Evolutionary conservation across 2,797 vertebrate species (phyloP).

Genomic region (Galagoides demidoff): DNA sequence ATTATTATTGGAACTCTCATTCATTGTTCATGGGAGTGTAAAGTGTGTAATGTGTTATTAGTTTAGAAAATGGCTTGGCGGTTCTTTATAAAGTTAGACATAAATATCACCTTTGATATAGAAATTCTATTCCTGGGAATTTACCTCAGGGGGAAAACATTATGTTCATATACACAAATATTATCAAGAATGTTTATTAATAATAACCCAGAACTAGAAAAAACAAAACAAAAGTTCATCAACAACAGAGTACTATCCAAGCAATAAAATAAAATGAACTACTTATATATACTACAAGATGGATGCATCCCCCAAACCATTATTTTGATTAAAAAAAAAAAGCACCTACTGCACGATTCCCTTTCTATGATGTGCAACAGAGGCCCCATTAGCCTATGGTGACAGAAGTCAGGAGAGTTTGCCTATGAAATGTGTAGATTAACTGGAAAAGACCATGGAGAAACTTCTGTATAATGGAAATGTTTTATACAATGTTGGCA

Average conservation of each 20-base stretch:
- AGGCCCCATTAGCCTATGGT: background rate
- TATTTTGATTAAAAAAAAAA: background rate
- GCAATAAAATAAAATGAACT: background rate
- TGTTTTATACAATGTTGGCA: background rate
- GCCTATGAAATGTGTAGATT: background rate
- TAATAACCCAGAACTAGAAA: background rate
- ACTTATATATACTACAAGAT: background rate
- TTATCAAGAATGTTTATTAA: background rate
- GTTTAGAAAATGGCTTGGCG: background rate
- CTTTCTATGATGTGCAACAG: background rate
- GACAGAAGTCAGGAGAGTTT: background rate
- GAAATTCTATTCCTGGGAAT: background rate
- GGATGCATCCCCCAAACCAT: background rate
- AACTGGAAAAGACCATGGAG: background rate
- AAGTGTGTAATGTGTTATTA: background rate
- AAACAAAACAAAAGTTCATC: background rate
- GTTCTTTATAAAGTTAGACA: background rate
- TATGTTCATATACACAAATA: background rate
- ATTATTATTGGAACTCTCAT: background rate
- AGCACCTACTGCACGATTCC: background rate
- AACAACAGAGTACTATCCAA: background rate
- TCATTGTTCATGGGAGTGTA: background rate
- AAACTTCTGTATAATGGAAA: background rate
- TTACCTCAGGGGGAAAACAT: background rate
- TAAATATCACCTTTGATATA: background rate